A percentile compares a stretch with the other conserved stretches of the same genome.
phyloP scores from a whole-genome alignment of 2,113 vertebrate species.

The Falcunculus frontatus region DNA sequence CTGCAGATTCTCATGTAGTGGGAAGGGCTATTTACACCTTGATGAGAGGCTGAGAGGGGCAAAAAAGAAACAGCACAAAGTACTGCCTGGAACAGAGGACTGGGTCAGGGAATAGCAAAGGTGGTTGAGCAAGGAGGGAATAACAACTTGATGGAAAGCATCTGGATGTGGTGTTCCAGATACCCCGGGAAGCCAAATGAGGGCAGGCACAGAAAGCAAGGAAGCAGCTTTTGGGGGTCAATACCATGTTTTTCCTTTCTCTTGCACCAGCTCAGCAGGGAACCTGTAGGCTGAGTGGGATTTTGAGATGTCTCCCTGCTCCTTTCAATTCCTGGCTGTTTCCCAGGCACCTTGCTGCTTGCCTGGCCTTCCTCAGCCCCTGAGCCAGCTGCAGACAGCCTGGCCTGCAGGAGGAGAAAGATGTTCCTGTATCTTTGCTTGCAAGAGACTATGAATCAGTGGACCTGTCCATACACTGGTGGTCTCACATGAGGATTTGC shows the following conservation, averaged over 20 bases:
- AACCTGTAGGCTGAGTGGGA: background rate
- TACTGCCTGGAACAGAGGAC: background rate
- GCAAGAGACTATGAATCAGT: background rate
- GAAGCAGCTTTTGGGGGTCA: background rate
- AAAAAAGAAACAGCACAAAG: background rate
- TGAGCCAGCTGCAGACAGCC: background rate
- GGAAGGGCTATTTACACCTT: background rate
- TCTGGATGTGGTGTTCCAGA: background rate
- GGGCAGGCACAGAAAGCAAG: background rate
- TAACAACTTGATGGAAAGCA: background rate
- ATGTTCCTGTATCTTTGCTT: background rate
- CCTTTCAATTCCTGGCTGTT: background rate
- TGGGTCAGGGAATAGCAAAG: background rate
- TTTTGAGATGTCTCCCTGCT: background rate
- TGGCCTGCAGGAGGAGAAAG: background rate
- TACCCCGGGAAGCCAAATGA: background rate
- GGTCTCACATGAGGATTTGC: background rate
- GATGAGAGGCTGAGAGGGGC: background rate
- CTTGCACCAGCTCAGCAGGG: background rate
- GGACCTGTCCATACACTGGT: background rate
- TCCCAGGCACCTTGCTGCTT: background rate
- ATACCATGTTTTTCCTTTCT: background rate
- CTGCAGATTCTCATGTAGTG: background rate
- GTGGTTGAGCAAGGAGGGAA: background rate
- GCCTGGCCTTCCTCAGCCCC: background rate